Evolutionary conservation across 2,888 invertebrate species (phyloP), one percentile per base, ranked within the genome.

Genomic region (Oxyteleia sp.): DNA sequence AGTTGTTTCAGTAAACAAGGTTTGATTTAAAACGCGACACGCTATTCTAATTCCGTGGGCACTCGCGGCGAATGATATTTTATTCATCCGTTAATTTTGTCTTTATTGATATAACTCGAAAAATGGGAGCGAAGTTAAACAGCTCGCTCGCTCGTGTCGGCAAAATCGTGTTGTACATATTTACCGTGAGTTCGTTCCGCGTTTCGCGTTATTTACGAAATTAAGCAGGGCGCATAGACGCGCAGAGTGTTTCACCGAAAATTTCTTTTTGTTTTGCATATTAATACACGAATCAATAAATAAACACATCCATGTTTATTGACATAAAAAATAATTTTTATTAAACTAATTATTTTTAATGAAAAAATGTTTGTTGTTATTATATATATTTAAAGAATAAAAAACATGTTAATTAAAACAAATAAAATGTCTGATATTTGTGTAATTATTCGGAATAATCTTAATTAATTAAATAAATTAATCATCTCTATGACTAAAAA

Each of bases 61-160:
- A 7, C 1, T 41, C 13, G 2, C 41, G 13, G 13, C 3, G 15
- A 11, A 47, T 53, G 41, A 51, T 66, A 66, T 26, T 51, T 53
- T 66, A 66, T 66, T 66, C 51, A 53, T 66, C 18, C 20, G 29
- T 66, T 66, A 66, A 64, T 64, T 64, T 51, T 5, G 45, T 38
- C 49, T 51, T 64, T 64, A 64, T 64, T 51, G 64, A 51, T 64
- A 51, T 18, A 64, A 38, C 64, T 64, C 7, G 51, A 51, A 64
- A 64, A 35, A 38, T 47, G 47, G 18, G 8, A 47, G 35, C 16
- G 10, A 47, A 63, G 47, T 63, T 47, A 63, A 63, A 18, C 63
- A 32, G 47, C 38, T 35, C 16, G 32, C 13, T 49, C 35, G 38
- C 23, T 10, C 64, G 10, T 15, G 16, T 45, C 2, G 45, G 13